Evolutionary conservation across 2,888 invertebrate genomes (phyloP).

Genomic region (Acleris sparsana): DNA sequence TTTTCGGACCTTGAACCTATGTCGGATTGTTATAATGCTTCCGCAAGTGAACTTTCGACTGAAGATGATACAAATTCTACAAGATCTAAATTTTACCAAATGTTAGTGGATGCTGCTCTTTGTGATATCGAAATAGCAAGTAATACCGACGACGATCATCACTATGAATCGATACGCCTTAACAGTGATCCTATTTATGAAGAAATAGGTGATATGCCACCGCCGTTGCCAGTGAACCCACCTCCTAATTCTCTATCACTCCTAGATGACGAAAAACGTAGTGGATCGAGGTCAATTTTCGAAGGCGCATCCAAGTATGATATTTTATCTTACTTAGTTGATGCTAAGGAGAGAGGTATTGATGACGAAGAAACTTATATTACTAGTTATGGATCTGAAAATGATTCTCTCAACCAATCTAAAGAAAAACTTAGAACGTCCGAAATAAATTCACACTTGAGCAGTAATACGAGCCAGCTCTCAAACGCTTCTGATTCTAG

Average conservation of each 20-base stretch:
- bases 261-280: constrained; percentile 88
- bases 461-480: constrained; percentile 89
- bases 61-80: constrained; percentile 86
- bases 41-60: constrained; percentile 85
- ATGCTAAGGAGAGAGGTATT: constrained; percentile 90
- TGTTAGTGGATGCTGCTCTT: constrained; percentile 87
- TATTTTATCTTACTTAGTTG: constrained; percentile 94
- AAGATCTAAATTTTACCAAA: constrained; percentile 88
- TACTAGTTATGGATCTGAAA: constrained; percentile 83
- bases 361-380: constrained; percentile 88
- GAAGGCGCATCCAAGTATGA: constrained; percentile 94
- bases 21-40: constrained; percentile 89
- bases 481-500: constrained; percentile 93
- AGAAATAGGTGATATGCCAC: constrained; percentile 89
- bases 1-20: constrained; percentile 82
- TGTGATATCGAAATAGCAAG: constrained; percentile 87
- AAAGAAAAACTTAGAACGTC: constrained; percentile 84
- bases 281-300: constrained; percentile 87
- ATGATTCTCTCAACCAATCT: constrained; percentile 78
- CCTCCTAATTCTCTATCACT: constrained; percentile 88
- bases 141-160: constrained; percentile 86
- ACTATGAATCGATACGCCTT: constrained; percentile 88
- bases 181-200: constrained; percentile 90
- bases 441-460: constrained; percentile 74
- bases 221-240: constrained; percentile 90